These are phyloP conservation scores for Agrypnia vestita DNA, from an alignment of 1,140 invertebrate species.

Conservation along the genomic window DNA sequence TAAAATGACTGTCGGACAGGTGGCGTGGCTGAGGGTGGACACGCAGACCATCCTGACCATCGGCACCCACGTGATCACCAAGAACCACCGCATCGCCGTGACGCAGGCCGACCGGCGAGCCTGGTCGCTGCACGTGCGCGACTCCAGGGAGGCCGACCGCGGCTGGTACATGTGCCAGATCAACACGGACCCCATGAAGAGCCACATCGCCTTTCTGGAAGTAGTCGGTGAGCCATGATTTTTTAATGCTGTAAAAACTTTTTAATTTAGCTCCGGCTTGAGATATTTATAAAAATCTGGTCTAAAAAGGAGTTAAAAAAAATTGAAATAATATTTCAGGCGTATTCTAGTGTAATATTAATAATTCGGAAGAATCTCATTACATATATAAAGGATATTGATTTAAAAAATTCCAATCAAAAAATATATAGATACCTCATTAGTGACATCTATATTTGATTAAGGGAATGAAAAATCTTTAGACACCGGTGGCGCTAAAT, in stretches of 20 bases:
- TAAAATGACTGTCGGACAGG: no score
- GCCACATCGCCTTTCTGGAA: slow-evolving; percentile 89
- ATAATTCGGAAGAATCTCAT: no score
- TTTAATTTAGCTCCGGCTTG: not conserved
- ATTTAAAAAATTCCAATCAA: no score
- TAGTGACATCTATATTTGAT: no score
- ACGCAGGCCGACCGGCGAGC: slow-evolving; percentile 86
- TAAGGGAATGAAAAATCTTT: no score
- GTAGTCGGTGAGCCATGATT: slow-evolving; percentile 88
- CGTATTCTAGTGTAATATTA: no score
- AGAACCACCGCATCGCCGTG: slow-evolving; percentile 88
- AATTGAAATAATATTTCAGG: no score
- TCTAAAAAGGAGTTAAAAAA: no score
- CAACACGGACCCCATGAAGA: slow-evolving; percentile 94
- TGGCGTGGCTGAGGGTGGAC: slow-evolving; percentile 91
- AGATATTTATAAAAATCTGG: not conserved
- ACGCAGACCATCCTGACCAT: slow-evolving; percentile 94
- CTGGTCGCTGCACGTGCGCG: slow-evolving; percentile 89
- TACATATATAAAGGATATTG: no score
- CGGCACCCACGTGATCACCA: slow-evolving; percentile 90
- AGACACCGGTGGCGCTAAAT: no score
- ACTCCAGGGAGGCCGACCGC: slow-evolving; percentile 84
- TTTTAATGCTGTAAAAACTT: not conserved
- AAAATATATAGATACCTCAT: no score
- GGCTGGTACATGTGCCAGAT: slow-evolving; percentile 94